These are phyloP conservation scores for Drosophila anomelani DNA, from an alignment of 2,888 invertebrate genomes.

Conservation along the genomic window DNA sequence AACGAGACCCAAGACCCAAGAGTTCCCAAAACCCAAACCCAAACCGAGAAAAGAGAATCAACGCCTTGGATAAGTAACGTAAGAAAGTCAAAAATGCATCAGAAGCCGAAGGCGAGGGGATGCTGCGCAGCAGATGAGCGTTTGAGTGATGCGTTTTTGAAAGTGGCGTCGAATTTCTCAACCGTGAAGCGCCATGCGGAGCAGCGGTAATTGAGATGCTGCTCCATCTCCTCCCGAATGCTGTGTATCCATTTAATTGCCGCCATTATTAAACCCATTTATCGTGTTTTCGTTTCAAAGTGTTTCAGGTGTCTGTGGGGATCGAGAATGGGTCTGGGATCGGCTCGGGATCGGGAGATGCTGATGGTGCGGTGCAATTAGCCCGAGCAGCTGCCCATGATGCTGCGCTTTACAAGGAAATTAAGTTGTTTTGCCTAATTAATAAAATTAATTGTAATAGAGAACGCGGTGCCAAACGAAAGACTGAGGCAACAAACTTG, in stretches of 20 bases:
- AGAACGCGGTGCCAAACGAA: conserved; percentile 56
- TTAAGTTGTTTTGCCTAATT: conserved; percentile 79
- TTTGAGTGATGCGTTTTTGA: conserved; percentile 78
- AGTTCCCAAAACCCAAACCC: conserved; percentile 45
- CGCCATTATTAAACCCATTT: conserved; percentile 82
- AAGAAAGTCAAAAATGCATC: conserved; percentile 22
- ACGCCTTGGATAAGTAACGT: conserved; percentile 55
- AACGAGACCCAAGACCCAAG: not conserved
- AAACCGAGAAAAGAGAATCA: conserved; percentile 42
- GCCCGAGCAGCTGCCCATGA: conserved; percentile 73
- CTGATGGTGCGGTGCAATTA: conserved; percentile 68
- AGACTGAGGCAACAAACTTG: conserved; percentile 59
- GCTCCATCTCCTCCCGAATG: conserved; percentile 35
- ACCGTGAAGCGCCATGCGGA: conserved; percentile 79
- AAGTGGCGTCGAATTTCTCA: conserved; percentile 80
- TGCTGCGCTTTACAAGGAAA: conserved; percentile 76
- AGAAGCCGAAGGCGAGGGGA: conserved; percentile 1
- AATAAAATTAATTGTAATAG: conserved; percentile 80
- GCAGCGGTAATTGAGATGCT: conserved; percentile 75
- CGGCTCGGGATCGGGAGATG: conserved; percentile 38
- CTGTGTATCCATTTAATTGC: conserved; percentile 76
- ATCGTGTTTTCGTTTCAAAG: conserved; percentile 73
- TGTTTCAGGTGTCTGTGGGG: conserved; percentile 45
- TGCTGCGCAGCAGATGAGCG: conserved; percentile 29
- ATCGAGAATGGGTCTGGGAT: conserved; percentile 30